Base-by-base conservation (phyloP, 2,888 invertebrate genomes). In the Rotaria sp. region DNA sequence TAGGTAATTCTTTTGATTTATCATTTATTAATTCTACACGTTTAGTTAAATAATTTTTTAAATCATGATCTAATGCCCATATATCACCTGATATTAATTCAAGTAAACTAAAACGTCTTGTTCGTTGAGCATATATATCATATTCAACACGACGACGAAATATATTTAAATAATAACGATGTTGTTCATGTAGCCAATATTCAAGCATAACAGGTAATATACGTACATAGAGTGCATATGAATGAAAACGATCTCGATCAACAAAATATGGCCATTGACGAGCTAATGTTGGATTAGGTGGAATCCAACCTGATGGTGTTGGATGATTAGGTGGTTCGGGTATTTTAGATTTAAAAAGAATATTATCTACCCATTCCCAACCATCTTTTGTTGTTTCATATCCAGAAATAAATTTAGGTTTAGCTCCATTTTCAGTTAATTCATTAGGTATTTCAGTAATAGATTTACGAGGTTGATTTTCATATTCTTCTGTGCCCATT, bases 151-250 rank as follows among this genome's bases (percentile, higher is more conserved):
- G 80, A 45, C 80, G 80, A 45, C 80, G 80, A 45, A 80, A 80
- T 3, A 80, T 80, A 80, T 80, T 80, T 10, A 80, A 45, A 80
- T 80, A 80, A 80, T 80, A 80, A 45, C 45, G 41, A 45, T 80
- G 80, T 80, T 80, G 80, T 80, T 80, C 80, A n/a, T 80, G 80
- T 45, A 80, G 15, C 80, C 80, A 80, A 80, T 80, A 80, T 80
- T 80, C 80, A 45, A 80, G 45, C 80, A 80, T 80, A n/a, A 80
- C 80, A 45, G 80, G 80, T 80, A 80, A 80, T 45, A 80, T 80
- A 45, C 45, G 41, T 13, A 80, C 80, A 80, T 80, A 80, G 2
- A 80, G 45, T 80, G 45, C 80, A 45, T 80, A 80, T 3, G 80
- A 80, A 80, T 80, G 80, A 45, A 80, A 80, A 80, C 80, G 80